Percentiles rank a stretch among this genome's conserved stretches.
Conservation (phyloP, 2,113 vertebrate genomes). For the Uria lomvia region DNA sequence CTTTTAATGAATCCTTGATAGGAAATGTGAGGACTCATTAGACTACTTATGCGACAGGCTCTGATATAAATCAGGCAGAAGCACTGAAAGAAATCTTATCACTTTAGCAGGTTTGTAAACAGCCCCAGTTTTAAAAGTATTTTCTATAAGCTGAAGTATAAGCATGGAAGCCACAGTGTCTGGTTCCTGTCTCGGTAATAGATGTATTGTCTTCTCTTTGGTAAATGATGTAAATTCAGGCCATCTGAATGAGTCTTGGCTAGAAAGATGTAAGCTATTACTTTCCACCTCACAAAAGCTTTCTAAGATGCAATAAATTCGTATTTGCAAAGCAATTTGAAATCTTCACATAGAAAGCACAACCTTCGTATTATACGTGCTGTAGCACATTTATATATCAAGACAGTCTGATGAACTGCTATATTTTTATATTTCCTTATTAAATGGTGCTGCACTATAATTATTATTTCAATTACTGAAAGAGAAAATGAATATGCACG, state of each 20-base stretch:
- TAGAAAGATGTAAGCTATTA: not conserved
- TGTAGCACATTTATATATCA: not conserved
- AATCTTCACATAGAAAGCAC: not conserved
- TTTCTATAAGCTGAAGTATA: not conserved
- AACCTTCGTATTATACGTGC: not conserved
- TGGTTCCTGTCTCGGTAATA: not conserved
- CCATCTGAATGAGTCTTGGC: not conserved
- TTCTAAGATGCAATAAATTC: conserved; percentile 23
- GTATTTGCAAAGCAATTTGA: conserved; percentile 5
- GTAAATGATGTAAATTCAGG: conserved; percentile 2
- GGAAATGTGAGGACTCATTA: not conserved
- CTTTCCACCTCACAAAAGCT: not conserved
- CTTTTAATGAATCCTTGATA: not conserved
- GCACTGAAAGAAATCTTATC: not conserved
- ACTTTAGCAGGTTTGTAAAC: not conserved
- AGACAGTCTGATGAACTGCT: not conserved
- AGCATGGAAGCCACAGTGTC: not conserved
- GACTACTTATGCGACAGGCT: not conserved
- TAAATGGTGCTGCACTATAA: not conserved
- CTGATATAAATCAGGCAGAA: not conserved
- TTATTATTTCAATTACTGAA: not conserved
- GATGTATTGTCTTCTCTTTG: not conserved
- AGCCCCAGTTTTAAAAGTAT: not conserved
- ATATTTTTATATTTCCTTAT: conserved; percentile 16
- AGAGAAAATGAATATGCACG: conserved; percentile 29